Percentiles rank a stretch among this genome's conserved stretches.
These are phyloP conservation scores for Xyrauchen texanus DNA, from an alignment of 2,113 vertebrate genomes.

Conservation along the genomic window DNA sequence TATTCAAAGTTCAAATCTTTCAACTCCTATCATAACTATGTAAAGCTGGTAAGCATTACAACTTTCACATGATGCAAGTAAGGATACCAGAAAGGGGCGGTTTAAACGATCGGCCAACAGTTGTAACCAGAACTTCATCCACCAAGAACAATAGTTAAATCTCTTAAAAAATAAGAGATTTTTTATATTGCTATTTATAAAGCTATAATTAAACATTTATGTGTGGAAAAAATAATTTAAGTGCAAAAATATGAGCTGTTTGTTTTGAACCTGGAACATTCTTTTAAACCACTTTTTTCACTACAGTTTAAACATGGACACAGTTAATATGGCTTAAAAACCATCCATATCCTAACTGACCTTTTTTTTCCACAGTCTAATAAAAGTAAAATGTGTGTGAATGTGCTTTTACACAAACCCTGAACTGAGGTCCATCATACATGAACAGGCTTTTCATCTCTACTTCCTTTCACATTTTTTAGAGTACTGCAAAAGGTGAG, in stretches of 20 bases:
- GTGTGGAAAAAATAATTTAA: too few species aligned
- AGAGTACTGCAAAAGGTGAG: slow-evolving; percentile 26
- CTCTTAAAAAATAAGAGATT: too few species aligned
- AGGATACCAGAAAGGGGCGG: too few species aligned
- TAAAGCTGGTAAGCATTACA: too few species aligned
- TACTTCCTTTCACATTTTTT: slow-evolving; percentile 15
- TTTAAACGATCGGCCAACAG: too few species aligned
- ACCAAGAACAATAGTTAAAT: too few species aligned
- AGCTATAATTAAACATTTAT: too few species aligned
- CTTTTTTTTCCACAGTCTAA: not conserved
- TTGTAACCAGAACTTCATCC: too few species aligned
- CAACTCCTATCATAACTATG: too few species aligned
- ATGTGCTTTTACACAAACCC: slow-evolving; percentile 23
- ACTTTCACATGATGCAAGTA: too few species aligned
- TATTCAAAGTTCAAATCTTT: too few species aligned
- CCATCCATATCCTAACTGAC: slow-evolving; percentile 25
- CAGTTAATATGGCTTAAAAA: not conserved
- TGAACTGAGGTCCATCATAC: slow-evolving; percentile 33
- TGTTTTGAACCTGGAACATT: not conserved
- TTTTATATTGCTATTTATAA: too few species aligned
- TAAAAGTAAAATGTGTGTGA: slow-evolving; percentile 29
- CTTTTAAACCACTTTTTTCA: not conserved
- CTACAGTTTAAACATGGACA: not conserved
- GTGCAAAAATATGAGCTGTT: not conserved
- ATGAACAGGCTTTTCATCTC: slow-evolving; percentile 27